Evolutionary conservation across 2,797 vertebrate genomes (phyloP), one percentile per base, ranked within the genome.

Genomic region (Uromys caudimaculatus): DNA sequence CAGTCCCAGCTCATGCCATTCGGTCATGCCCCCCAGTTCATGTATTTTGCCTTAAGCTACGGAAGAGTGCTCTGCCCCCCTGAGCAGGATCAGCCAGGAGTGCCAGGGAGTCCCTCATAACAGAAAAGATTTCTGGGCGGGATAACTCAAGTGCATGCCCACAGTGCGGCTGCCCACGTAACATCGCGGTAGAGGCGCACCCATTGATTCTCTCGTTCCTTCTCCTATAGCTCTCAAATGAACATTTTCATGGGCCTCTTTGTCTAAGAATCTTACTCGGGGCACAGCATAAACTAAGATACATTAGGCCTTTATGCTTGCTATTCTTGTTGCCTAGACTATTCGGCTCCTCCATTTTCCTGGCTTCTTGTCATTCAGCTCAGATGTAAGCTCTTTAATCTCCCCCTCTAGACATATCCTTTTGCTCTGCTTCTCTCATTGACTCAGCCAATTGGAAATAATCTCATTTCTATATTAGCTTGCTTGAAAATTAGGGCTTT

Each of bases 391-490:
- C 58, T 94, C 75, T 89, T 67, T 81, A 75, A 75, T 82, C 56
- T 24, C 29, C 38, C 38, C 19, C 41, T 81, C 41, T 4, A 52
- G 83, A 69, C 85, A 76, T 73, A 44, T 29, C 60, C 38, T 78
- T 93, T 83, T 50, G 60, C 87, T 84, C 17, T 47, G n/a, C 50
- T 85, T 83, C 75, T 16, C 77, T 93, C 60, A 35, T 8, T 77
- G 92, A 87, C 67, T 64, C 87, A 62, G 5, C 58, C 54, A 69
- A 17, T 84, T 79, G n/a, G 71, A 95, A 91, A 86, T 90, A 21
- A 90, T 85, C 95, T 73, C 73, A 54, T 90, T 95, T 64, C n/a
- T 56, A 38, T 60, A 89, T 83, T 86, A 83, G n/a, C 38, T 89
- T 73, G 75, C 56, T 90, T 52, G 89, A 82, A 94, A 93, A 79